Evolutionary conservation across 2,888 invertebrate species (phyloP).

Genomic region (Drosophila percnosoma): DNA sequence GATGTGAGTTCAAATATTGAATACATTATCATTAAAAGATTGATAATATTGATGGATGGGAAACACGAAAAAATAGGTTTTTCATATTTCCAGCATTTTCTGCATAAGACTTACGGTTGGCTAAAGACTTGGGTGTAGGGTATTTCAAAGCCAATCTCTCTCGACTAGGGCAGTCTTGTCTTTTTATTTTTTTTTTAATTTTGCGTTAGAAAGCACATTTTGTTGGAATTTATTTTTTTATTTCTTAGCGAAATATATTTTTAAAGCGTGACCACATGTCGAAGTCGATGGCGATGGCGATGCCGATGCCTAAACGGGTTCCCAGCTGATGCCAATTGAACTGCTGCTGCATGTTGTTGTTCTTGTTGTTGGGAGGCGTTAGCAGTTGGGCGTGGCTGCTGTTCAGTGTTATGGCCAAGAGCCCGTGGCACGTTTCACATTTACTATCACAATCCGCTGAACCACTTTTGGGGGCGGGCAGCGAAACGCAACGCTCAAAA

Average conservation of each 20-base stretch:
- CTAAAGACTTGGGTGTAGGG: not conserved
- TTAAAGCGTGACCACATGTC: constrained; percentile 76
- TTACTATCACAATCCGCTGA: constrained; percentile 14
- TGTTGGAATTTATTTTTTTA: constrained; percentile 12
- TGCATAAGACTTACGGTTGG: not conserved
- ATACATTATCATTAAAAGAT: too few species aligned
- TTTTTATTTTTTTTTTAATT: constrained; percentile 10
- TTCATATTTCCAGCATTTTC: not conserved
- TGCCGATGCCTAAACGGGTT: constrained; percentile 51
- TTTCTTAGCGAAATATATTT: constrained; percentile 57
- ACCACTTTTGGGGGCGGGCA: constrained; percentile 20
- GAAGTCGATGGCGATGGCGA: not conserved
- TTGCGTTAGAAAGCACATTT: constrained; percentile 31
- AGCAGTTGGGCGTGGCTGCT: constrained; percentile 21
- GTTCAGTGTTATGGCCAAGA: constrained; percentile 17
- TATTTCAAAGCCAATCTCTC: not conserved
- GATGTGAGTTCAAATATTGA: not conserved
- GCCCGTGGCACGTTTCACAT: constrained; percentile 35
- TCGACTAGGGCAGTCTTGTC: not conserved
- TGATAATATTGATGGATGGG: not conserved
- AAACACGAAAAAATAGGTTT: not conserved
- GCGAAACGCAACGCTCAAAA: constrained; percentile 6
- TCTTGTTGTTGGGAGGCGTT: constrained; percentile 24
- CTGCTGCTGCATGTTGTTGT: constrained; percentile 11
- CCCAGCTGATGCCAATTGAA: constrained; percentile 53